A percentile compares a stretch with the other conserved stretches of the same genome.
These are phyloP conservation scores for Acanthopagrus latus DNA, from an alignment of 2,797 vertebrate species.

Conservation along the genomic window DNA sequence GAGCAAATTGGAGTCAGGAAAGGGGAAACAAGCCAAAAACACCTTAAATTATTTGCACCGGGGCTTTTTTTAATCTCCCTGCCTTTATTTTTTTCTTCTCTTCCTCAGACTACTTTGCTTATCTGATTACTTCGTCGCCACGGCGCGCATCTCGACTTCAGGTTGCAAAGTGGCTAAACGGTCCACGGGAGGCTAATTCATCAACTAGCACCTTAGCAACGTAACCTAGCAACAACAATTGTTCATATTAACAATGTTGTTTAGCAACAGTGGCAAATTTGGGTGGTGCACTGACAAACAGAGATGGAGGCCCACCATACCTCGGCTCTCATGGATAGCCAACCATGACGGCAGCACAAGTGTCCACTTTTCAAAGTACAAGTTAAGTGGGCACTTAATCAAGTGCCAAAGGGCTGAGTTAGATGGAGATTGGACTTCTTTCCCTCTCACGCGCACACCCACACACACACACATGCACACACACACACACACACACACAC, in stretches of 20 bases:
- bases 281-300: slow-evolving; percentile 1
- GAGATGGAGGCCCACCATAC: slow-evolving; percentile 29
- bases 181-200: slow-evolving; percentile 21
- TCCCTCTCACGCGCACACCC: not conserved
- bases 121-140: slow-evolving; percentile 13
- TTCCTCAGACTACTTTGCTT: slow-evolving; percentile 25
- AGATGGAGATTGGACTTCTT: slow-evolving; percentile 11
- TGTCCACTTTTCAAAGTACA: slow-evolving; percentile 47
- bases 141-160: slow-evolving; percentile 9
- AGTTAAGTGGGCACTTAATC: slow-evolving; percentile 54
- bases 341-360: slow-evolving; percentile 35
- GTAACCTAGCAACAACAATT: slow-evolving; percentile 57
- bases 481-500: not conserved
- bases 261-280: slow-evolving; percentile 38
- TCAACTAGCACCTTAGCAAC: not conserved
- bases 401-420: slow-evolving; percentile 34
- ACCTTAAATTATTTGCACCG: slow-evolving; percentile 30
- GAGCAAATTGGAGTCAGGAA: slow-evolving; percentile 42
- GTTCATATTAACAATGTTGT: slow-evolving; percentile 28
- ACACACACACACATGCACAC: not conserved
- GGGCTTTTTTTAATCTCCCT: slow-evolving; percentile 1
- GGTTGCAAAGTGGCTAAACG: slow-evolving; percentile 38
- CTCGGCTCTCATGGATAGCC: slow-evolving; percentile 14
- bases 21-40: slow-evolving; percentile 41
- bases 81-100: slow-evolving; percentile 12